Conservation (phyloP, 1,140 invertebrate genomes). For the Neotoxoptera formosana region DNA sequence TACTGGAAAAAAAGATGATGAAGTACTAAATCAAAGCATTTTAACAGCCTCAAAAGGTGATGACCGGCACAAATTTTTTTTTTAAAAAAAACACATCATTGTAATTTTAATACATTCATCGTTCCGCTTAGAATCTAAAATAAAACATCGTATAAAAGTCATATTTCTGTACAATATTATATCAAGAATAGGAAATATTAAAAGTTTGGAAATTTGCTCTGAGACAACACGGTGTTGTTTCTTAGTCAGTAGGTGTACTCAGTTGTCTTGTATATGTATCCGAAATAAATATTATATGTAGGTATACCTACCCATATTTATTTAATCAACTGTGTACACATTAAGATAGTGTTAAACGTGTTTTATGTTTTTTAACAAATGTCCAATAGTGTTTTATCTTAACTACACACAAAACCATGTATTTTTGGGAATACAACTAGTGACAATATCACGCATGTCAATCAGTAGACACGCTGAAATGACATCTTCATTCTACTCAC, state of each 20-base stretch:
- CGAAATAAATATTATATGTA: neutral
- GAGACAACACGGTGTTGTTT: neutral
- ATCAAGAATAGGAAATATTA: neutral
- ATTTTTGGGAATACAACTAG: constrained; percentile 37
- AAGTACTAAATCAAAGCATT: too few species aligned
- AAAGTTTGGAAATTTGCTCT: neutral
- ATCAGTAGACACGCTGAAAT: constrained; percentile 21
- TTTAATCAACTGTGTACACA: constrained; percentile 15
- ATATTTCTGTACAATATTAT: neutral
- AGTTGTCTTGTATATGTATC: neutral
- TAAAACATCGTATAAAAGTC: neutral
- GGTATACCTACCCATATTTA: neutral
- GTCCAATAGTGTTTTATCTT: constrained; percentile 9
- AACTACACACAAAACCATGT: constrained; percentile 17
- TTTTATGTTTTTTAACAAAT: constrained; percentile 12
- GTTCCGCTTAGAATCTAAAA: neutral
- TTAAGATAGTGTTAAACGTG: constrained; percentile 35
- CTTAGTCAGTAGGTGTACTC: too few species aligned
- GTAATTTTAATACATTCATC: too few species aligned
- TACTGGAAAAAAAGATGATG: too few species aligned
- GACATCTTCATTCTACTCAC: constrained; percentile 26
- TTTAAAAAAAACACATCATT: too few species aligned
- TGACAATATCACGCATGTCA: constrained; percentile 39
- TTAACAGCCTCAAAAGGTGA: too few species aligned
- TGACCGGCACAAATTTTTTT: too few species aligned